phyloP scores from a whole-genome alignment of 2,888 invertebrate genomes.

The Mycogona germanica region DNA sequence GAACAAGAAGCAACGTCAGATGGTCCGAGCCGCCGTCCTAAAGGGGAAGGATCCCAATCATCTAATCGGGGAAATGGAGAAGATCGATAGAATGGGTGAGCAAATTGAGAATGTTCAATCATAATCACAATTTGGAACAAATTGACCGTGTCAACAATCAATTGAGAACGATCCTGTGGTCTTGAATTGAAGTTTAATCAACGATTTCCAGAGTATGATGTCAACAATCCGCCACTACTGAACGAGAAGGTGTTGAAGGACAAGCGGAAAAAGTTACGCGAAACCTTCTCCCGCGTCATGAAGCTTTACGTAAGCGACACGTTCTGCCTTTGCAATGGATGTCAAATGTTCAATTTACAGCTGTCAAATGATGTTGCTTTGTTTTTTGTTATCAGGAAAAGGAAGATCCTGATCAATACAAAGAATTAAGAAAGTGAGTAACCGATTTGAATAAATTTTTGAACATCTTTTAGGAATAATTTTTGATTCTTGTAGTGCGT shows the following conservation, averaged over 20 bases:
- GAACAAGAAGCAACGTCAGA: conserved; percentile 92
- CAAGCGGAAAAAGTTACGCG: conserved; percentile 86
- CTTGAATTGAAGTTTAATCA: not conserved
- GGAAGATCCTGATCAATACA: conserved; percentile 90
- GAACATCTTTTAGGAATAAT: no score
- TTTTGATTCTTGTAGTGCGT: no score
- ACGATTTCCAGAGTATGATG: conserved; percentile 69
- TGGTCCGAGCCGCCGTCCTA: conserved; percentile 90
- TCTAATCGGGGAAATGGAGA: conserved; percentile 88
- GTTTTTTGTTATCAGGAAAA: conserved; percentile 53
- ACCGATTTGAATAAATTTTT: not conserved
- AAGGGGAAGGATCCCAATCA: conserved; percentile 97
- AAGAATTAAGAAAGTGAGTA: conserved; percentile 58
- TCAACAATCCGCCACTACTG: conserved; percentile 81
- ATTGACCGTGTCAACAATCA: not conserved
- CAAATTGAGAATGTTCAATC: not conserved
- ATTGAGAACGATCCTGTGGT: conserved; percentile 7
- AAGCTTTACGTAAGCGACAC: conserved; percentile 66
- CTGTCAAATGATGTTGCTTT: conserved; percentile 5
- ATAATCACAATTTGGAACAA: not conserved
- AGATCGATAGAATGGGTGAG: conserved; percentile 95
- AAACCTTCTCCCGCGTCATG: conserved; percentile 86
- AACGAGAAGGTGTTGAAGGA: conserved; percentile 96
- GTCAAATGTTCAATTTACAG: not conserved
- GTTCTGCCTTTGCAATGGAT: not conserved